Conservation (phyloP, 2,888 invertebrate genomes). For the Melolontha melolontha region DNA sequence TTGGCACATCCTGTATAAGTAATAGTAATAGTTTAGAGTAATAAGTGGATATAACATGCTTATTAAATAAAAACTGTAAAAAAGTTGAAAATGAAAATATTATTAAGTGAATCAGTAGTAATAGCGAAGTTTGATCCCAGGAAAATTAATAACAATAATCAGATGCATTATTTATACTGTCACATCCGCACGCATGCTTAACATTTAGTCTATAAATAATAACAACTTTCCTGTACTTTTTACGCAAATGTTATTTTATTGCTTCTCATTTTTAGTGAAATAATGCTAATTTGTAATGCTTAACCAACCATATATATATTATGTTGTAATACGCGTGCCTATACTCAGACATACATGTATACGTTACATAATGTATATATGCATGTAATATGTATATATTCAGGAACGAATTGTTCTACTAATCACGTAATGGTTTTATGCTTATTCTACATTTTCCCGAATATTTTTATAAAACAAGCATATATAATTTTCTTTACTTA, state of each 20-base stretch:
- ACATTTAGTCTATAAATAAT: slow-evolving; percentile 28
- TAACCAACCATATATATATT: slow-evolving; percentile 29
- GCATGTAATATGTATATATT: slow-evolving; percentile 2
- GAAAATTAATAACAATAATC: slow-evolving; percentile 14
- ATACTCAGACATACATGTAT: slow-evolving; percentile 5
- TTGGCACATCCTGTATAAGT: no score
- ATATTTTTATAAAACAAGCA: no score
- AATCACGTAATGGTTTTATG: no score
- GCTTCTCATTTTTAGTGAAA: slow-evolving; percentile 21
- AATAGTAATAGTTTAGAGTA: no score
- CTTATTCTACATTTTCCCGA: no score
- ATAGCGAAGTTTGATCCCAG: not conserved
- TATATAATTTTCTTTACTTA: no score
- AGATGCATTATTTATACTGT: not conserved
- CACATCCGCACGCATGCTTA: slow-evolving; percentile 9
- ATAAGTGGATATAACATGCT: no score
- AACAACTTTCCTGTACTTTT: slow-evolving; percentile 35
- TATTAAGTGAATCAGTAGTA: no score
- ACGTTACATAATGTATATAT: slow-evolving; percentile 1
- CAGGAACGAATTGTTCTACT: no score
- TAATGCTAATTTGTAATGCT: slow-evolving; percentile 28
- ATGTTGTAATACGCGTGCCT: slow-evolving; percentile 2
- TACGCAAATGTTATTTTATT: slow-evolving; percentile 28
- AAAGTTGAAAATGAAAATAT: no score
- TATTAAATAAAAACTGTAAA: no score